Conservation (phyloP, 2,113 vertebrate species). For the rabbit (Oryctolagus cuniculus) region mOryCun1.1 NC_091434.1:61691001-61691500, state of each 20-base stretch:
- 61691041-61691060: not conserved
- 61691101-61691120: constrained; percentile 78
- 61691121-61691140: constrained; percentile 83
- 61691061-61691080: constrained; percentile 45
- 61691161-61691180: constrained; percentile 76
- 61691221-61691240: constrained; percentile 83
- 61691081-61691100: constrained; percentile 88
- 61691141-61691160: constrained; percentile 83
- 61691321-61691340: constrained; percentile 96
- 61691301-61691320: constrained; percentile 97
- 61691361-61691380: constrained; percentile 13
- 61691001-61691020: constrained; percentile 40
- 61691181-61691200: constrained; percentile 76
- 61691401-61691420: not conserved
- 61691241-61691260: constrained; percentile 98
- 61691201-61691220: constrained; percentile 88
- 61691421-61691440: not conserved
- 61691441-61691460: constrained; percentile 12
- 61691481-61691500: constrained; percentile 1
- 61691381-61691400: not conserved
- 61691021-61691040: not conserved
- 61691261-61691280: constrained; percentile 99
- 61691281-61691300: constrained; percentile 99
- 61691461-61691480: constrained; percentile 59
- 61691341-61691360: constrained; percentile 41